Conservation (phyloP, 2,888 invertebrate species). For the Nymphalis urticae region DNA sequence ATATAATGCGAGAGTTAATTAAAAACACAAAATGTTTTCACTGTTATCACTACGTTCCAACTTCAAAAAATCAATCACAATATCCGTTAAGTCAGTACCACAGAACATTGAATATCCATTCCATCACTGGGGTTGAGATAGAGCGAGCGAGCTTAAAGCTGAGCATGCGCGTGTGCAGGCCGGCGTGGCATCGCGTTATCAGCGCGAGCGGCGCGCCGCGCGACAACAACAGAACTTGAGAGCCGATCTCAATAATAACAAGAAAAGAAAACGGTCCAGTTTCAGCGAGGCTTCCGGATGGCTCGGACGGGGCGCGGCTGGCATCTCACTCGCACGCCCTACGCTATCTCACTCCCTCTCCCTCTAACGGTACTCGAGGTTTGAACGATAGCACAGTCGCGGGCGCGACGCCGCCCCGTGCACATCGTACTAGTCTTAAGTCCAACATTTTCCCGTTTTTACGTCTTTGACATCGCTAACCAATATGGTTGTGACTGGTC, state of each 20-base stretch:
- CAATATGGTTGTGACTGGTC: constrained; percentile 17
- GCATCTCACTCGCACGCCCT: constrained; percentile 62
- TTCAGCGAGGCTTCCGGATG: constrained; percentile 82
- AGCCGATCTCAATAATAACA: constrained; percentile 81
- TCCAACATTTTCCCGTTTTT: constrained; percentile 52
- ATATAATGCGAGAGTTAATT: constrained; percentile 45
- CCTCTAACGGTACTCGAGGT: constrained; percentile 74
- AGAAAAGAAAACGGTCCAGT: constrained; percentile 83
- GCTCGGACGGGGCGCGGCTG: constrained; percentile 71
- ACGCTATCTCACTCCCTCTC: constrained; percentile 64
- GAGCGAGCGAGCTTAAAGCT: constrained; percentile 71
- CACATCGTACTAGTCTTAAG: constrained; percentile 44
- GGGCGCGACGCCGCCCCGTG: constrained; percentile 65
- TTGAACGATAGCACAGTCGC: constrained; percentile 78
- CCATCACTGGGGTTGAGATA: constrained; percentile 42
- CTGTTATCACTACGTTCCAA: constrained; percentile 48
- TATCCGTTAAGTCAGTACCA: constrained; percentile 51
- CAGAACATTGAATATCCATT: constrained; percentile 72
- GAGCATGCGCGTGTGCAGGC: constrained; percentile 74
- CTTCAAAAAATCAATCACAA: constrained; percentile 56
- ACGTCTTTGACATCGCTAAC: constrained; percentile 56
- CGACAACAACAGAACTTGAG: constrained; percentile 81
- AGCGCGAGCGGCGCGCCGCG: constrained; percentile 76
- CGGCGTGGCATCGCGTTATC: constrained; percentile 80
- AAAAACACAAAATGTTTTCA: constrained; percentile 63